A percentile compares a stretch with the other conserved stretches of the same genome.
Conservation (phyloP, 2,888 invertebrate species). For the Brachylomia viminalis region DNA sequence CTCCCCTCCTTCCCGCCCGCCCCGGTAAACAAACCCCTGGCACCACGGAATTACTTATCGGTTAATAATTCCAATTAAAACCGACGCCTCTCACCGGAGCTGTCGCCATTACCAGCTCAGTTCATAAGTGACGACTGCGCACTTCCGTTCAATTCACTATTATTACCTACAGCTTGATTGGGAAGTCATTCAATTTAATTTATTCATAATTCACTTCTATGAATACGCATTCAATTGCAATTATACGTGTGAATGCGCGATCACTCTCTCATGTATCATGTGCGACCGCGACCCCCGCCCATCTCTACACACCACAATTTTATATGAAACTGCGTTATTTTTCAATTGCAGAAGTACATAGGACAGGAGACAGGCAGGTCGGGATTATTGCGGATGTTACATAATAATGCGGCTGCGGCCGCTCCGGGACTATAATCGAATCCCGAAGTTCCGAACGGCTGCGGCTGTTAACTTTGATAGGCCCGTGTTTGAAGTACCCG, state of each 20-base stretch:
- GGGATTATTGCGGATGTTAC: constrained; percentile 78
- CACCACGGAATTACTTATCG: constrained; percentile 77
- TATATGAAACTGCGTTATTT: constrained; percentile 36
- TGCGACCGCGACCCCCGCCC: not conserved
- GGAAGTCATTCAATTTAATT: constrained; percentile 18
- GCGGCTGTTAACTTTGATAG: constrained; percentile 32
- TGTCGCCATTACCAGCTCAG: constrained; percentile 63
- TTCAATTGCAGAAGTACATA: constrained; percentile 43
- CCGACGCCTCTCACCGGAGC: constrained; percentile 70
- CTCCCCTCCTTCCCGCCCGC: constrained; percentile 67
- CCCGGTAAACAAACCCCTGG: constrained; percentile 84
- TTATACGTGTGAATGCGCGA: constrained; percentile 18
- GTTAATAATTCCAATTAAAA: constrained; percentile 81
- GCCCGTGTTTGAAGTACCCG: constrained; percentile 32
- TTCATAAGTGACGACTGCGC: constrained; percentile 42
- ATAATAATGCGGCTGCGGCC: constrained; percentile 80
- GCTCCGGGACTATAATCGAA: constrained; percentile 65
- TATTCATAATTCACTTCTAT: constrained; percentile 5
- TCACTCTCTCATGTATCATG: constrained; percentile 28
- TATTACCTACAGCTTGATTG: constrained; percentile 14
- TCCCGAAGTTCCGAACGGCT: constrained; percentile 41
- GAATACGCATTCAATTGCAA: constrained; percentile 1
- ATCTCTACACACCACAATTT: constrained; percentile 25
- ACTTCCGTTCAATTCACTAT: constrained; percentile 28
- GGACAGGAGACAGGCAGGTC: constrained; percentile 47